Conservation (phyloP, 2,888 invertebrate species). For the Eupithecia inturbata region DNA sequence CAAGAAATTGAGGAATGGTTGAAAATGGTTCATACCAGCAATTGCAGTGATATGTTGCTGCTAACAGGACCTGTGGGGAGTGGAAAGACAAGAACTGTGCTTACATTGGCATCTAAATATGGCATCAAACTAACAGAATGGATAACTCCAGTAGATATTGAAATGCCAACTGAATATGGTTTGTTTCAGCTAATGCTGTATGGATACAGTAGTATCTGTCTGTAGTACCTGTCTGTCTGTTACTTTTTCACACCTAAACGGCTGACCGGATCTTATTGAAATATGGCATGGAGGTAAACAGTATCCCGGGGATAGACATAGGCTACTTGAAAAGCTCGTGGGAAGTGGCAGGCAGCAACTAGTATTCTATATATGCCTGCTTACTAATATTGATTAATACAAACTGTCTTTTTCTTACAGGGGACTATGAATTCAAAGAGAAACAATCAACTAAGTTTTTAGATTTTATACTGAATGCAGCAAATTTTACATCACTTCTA, state of each 20-base stretch:
- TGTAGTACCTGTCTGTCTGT: too few species aligned
- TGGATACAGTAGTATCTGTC: too few species aligned
- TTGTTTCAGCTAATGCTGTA: too few species aligned
- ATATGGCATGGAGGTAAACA: too few species aligned
- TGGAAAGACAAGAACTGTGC: constrained; percentile 91
- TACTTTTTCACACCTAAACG: too few species aligned
- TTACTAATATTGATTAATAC: neutral
- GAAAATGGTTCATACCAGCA: constrained; percentile 59
- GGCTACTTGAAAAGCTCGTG: too few species aligned
- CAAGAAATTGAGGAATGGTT: constrained; percentile 90
- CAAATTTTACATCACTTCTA: constrained; percentile 88
- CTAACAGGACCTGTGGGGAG: constrained; percentile 93
- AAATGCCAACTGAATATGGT: constrained; percentile 83
- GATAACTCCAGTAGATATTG: constrained; percentile 91
- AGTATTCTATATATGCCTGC: too few species aligned
- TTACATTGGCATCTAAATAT: constrained; percentile 86
- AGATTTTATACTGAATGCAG: constrained; percentile 90
- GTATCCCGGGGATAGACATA: too few species aligned
- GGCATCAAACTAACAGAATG: constrained; percentile 88
- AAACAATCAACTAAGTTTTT: constrained; percentile 88
- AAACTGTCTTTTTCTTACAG: constrained; percentile 54
- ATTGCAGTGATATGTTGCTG: constrained; percentile 84
- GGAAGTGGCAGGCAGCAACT: too few species aligned
- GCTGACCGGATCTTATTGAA: too few species aligned
- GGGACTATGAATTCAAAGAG: constrained; percentile 76